Evolutionary conservation across 2,888 invertebrate genomes (phyloP).

Genomic region (Cephus runcator): DNA sequence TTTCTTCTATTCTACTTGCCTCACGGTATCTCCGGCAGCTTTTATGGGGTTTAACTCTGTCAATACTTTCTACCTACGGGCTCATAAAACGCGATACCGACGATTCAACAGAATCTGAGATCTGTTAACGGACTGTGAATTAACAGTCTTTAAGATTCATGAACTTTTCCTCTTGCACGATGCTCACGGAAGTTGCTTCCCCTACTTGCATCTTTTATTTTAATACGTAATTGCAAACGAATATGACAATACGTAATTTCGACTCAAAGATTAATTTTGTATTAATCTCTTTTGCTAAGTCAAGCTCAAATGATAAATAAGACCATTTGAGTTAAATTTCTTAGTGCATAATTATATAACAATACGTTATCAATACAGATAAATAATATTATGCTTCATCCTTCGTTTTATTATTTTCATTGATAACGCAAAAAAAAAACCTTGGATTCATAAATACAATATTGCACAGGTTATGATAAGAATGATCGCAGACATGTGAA

Average conservation of each 20-base stretch:
- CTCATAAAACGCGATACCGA: neutral
- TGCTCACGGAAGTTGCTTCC: neutral
- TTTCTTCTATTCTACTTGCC: neutral
- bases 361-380: neutral
- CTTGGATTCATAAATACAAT: too few relatives aligned
- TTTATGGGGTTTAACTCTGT: neutral
- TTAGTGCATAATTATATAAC: neutral
- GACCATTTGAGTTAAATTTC: neutral
- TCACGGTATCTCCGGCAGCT: constrained; percentile 1
- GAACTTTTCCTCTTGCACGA: neutral
- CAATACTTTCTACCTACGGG: neutral
- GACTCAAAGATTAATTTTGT: neutral
- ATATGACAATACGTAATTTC: neutral
- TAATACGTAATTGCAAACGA: neutral
- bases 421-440: too few relatives aligned
- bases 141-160: neutral
- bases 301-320: neutral
- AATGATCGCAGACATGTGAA: neutral
- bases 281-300: neutral
- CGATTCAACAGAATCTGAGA: neutral
- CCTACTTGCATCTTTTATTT: neutral
- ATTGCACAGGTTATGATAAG: too few relatives aligned
- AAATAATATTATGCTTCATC: neutral
- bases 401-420: too few relatives aligned
- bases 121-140: neutral